Base-by-base conservation (phyloP, 2,888 invertebrate species). In the Pandemis corylana region DNA sequence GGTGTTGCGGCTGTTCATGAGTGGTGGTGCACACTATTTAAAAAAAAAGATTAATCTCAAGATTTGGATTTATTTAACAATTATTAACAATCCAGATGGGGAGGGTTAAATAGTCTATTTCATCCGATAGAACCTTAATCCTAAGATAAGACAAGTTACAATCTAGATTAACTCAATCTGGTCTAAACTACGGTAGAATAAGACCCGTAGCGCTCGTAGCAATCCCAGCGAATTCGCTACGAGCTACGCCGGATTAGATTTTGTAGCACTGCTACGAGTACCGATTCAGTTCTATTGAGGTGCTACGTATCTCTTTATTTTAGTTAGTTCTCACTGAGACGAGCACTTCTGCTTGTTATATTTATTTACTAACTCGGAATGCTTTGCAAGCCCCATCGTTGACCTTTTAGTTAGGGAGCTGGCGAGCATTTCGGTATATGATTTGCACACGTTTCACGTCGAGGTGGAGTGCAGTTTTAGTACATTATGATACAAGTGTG, bases 211-310 rank as follows among this genome's bases (percentile, higher is more conserved):
- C 62, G 36, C 7, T 41, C 62, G 62, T 62, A 62, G 62, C 62
- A 62, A 28, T 65, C 36, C 20, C 9, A 49, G 49, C 44, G 46
- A 49, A 65, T 65, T 13, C 13, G 49, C 49, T 65, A 49, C 65
- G 65, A 65, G 49, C 36, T 49, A 49, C 49, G 65, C 28, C 36
- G 46, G 65, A 65, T 65, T 65, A 49, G 49, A 46, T 49, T 49
- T 36, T 36, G 65, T 65, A 65, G 46, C 59, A 59, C 59, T 10
- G 28, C 28, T 59, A 59, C 59, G 28, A 28, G 7, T 36, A 20
- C 56, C 13, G 46, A 4, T 63, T 15, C 63, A 28, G 56, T 56
- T 56, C 15, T 56, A 56, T 56, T 20, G 20, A 56, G 13, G 9
- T 56, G 56, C 20, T 56, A 15, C 20, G 15, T 51, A 51, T 51